phyloP scores from a whole-genome alignment of 2,888 invertebrate genomes.

The Callinectes sapidus region DNA sequence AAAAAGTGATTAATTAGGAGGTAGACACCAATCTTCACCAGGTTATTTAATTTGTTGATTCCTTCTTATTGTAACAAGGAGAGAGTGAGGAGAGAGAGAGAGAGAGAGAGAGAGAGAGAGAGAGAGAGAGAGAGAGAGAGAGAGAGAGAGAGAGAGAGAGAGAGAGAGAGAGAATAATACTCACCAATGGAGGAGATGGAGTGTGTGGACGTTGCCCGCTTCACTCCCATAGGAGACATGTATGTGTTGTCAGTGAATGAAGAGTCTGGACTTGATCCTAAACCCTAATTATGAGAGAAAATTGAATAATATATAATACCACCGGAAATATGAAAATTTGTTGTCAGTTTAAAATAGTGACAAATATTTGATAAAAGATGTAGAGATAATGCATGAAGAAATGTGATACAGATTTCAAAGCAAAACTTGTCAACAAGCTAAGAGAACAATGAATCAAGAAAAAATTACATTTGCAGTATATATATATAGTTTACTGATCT shows the following conservation, averaged over 20 bases:
- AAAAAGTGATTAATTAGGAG: background rate
- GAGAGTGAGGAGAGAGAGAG: background rate
- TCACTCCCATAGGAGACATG: slow-evolving; percentile 57
- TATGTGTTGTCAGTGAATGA: slow-evolving; percentile 47
- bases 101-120: slow-evolving; percentile 11
- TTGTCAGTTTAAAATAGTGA: background rate
- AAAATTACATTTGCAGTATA: no score
- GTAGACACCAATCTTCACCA: no score
- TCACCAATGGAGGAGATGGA: slow-evolving; percentile 63
- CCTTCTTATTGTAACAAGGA: background rate
- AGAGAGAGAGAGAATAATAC: background rate
- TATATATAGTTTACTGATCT: background rate
- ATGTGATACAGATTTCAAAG: no score
- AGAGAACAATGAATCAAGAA: no score
- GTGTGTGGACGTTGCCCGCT: slow-evolving; percentile 60
- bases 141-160: background rate
- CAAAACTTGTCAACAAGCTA: no score
- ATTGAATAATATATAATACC: background rate
- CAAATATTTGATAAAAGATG: background rate
- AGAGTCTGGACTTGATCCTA: slow-evolving; percentile 63
- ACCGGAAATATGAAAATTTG: background rate
- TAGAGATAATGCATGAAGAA: background rate
- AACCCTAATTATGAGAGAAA: slow-evolving; percentile 20
- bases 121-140: slow-evolving; percentile 13
- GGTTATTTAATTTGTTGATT: no score